Base-by-base conservation (phyloP, 2,888 invertebrate species). In the Matsumyia berberina region DNA sequence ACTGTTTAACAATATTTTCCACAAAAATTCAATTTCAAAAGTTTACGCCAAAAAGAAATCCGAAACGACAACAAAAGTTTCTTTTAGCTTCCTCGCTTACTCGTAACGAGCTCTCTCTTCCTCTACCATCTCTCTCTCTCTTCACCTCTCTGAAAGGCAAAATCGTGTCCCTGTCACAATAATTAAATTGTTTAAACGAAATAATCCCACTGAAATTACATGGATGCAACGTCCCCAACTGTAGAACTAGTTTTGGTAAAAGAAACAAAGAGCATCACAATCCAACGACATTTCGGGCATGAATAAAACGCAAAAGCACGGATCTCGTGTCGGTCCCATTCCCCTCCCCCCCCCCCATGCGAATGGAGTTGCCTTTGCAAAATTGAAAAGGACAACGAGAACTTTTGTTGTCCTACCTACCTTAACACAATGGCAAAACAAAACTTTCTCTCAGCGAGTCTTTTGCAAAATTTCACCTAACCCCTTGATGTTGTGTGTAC, bases 131-230 rank as follows among this genome's bases (percentile, higher is more conserved):
- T 24, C 33, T 39, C 2, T 29, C 29, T 31, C 7, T 11, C 44
- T 49, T 29, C n/a, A n/a, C n/a, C n/a, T n/a, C n/a, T n/a, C n/a
- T 37, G 44, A 49, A 80, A 60, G 58, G 17, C 60, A 53, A 35
- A 82, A 72, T 77, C 66, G 51, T 82, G 70, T 82, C 44, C 53
- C 67, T 72, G 72, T 82, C 77, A 72, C 60, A 82, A 67, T 67
- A 82, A 67, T 82, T 60, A 72, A 77, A 77, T 78, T 78, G 58
- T 82, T 82, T 77, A 72, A 82, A 77, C 60, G 67, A 82, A 77
- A 72, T 82, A 77, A 77, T 82, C 82, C 77, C 37, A 46, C 29
- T 53, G 39, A 60, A 72, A 83, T 67, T 62, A 77, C 77, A 76
- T 19, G 62, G 37, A 70, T 70, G 64, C 76, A 76, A 69, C 33